Evolutionary conservation across 2,888 invertebrate genomes (phyloP), one percentile per base, ranked within the genome.

Genomic region (Acleris cristana): DNA sequence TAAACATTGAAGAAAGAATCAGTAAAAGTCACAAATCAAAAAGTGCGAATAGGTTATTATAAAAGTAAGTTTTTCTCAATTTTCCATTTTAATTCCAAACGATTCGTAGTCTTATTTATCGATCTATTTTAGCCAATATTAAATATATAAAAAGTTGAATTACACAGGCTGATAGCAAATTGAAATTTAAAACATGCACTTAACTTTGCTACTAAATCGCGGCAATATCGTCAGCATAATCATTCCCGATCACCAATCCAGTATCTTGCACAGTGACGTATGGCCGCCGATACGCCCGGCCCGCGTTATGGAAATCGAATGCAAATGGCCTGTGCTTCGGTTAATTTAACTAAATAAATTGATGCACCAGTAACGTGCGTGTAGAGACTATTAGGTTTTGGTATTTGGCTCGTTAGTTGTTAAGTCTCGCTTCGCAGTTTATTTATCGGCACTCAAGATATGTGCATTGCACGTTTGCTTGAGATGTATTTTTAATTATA

Each of bases 281-380:
- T 90, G 87, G 83, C 77, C 79, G 74, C 76, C 83, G 92, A 90
- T 90, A 91, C 89, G 84, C 84, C 85, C 74, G 84, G 78, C 71
- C 81, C 75, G 80, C 85, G 85, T 87, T 92, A 93, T 92, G 92
- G 90, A 91, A 90, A 92, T 92, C 82, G 84, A 85, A 92, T 92
- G 92, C 92, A 92, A 92, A 93, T 92, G 86, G 82, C 81, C 82
- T 83, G 82, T 81, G 83, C 84, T 81, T 81, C 84, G 83, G 88
- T 90, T 92, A 90, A 91, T 90, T 90, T 89, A 90, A 88, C 88
- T 86, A 89, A 92, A 92, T 92, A 90, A 88, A 91, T 90, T 83
- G 88, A 85, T 85, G 84, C 81, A 71, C 72, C 69, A 74, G 78
- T 78, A 82, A 80, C 79, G 78, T 79, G 80, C 86, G 81, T 83